Evolutionary conservation across 1,140 invertebrate species (phyloP), one percentile per base, ranked within the genome.

Genomic region (Papilio machaon): DNA sequence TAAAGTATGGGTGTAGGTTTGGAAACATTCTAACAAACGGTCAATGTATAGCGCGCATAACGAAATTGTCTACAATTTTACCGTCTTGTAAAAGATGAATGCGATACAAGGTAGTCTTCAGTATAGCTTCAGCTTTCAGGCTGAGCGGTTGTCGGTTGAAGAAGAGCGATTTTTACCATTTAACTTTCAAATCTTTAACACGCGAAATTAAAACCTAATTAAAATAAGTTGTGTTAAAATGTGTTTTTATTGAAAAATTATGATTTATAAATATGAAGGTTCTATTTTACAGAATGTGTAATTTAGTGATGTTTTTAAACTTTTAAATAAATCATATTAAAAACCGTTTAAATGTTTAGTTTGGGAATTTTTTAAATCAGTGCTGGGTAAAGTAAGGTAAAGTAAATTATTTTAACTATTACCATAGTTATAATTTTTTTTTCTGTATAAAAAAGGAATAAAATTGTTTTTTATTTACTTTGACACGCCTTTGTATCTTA

Each of bases 131-230:
- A 85, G 90, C 90, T 81, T 85, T 89, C 80, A 81, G 17, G 86
- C 85, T 87, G 91, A 81, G 81, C 86, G 81, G 85, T 82, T 81
- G 89, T 88, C n/a, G 38, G 74, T 75, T 19, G 49, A 19, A 80
- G 58, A 73, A 74, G 84, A 86, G 86, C 87, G 85, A 88, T 89
- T 89, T 90, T 84, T 60, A 67, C 85, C 76, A 80, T 82, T 79
- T 87, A 91, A 92, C 88, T 92, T 92, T 90, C 78, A 76, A 82
- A 73, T 75, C 83, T 82, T 86, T 70, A 84, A 84, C 85, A 90
- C 90, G 91, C 81, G 86, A 85, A 76, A 70, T n/a, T 60, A 67
- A 75, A 76, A 8, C 10, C 3, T 47, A 30, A 13, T 49, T 54
- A 23, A 46, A 11, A 46, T 46, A 15, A 49, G n/a, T 49, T 54